Conservation (phyloP, 2,797 vertebrate species). For the Sebastes kiyomatsui region DNA sequence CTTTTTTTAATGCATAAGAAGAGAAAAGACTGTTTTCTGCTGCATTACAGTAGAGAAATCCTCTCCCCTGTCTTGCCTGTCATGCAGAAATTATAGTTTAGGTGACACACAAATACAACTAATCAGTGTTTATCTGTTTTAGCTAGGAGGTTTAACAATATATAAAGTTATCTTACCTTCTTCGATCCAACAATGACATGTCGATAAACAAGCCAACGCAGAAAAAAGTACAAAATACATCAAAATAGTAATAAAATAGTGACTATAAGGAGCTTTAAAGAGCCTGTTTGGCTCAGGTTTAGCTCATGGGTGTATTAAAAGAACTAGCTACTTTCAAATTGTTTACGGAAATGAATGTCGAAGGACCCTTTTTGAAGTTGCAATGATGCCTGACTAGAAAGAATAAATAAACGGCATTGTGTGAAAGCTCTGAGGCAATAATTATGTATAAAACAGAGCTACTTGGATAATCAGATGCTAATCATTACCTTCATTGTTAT, state of each 20-base stretch:
- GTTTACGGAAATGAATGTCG: slow-evolving; percentile 62
- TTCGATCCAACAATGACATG: slow-evolving; percentile 31
- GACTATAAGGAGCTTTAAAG: too few relatives aligned
- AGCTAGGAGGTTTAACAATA: neutral
- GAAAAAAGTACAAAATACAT: slow-evolving; percentile 55
- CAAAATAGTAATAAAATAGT: neutral
- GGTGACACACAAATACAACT: neutral
- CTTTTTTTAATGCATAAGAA: neutral
- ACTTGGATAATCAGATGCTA: accelerated
- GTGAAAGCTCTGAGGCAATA: accelerated
- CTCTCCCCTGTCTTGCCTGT: neutral
- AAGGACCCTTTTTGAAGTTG: slow-evolving; percentile 45
- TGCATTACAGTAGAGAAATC: neutral
- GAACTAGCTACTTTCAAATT: neutral
- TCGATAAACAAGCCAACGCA: slow-evolving; percentile 39
- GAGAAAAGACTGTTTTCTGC: neutral
- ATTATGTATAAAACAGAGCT: accelerated
- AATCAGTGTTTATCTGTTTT: neutral
- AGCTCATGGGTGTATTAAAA: too few relatives aligned
- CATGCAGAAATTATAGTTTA: neutral
- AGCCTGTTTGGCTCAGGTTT: neutral
- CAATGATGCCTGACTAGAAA: slow-evolving; percentile 20
- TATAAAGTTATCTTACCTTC: slow-evolving; percentile 36
- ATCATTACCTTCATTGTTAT: accelerated
- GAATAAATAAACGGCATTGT: neutral